A percentile compares a stretch with the other conserved stretches of the same genome.
Conservation (phyloP, 2,888 invertebrate species). For the Dione vanillae region DNA sequence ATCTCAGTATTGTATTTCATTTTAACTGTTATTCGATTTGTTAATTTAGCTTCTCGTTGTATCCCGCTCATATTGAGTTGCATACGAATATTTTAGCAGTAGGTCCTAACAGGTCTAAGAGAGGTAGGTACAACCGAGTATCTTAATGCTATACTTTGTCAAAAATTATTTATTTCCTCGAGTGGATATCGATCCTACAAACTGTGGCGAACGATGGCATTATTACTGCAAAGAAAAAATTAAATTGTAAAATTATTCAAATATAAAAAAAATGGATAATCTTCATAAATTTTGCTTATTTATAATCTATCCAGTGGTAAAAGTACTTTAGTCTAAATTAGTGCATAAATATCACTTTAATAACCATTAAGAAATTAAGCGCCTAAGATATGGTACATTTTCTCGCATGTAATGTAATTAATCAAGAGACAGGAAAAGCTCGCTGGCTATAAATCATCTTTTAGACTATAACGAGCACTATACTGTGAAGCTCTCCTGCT, state of each 20-base stretch:
- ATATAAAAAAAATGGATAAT: background rate
- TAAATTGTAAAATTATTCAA: no score
- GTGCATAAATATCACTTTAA: slow-evolving; percentile 27
- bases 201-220: no score
- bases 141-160: no score
- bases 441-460: slow-evolving; percentile 67
- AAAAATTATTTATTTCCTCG: no score
- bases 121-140: no score
- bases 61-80: no score
- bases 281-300: background rate
- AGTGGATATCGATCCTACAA: no score
- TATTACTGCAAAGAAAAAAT: no score
- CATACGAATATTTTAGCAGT: no score
- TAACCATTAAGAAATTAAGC: slow-evolving; percentile 56
- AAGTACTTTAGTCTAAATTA: slow-evolving; percentile 12
- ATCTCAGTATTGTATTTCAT: background rate
- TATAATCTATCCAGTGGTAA: background rate
- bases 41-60: no score
- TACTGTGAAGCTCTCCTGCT: slow-evolving; percentile 38
- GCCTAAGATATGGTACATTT: slow-evolving; percentile 68
- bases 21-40: background rate
- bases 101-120: no score
- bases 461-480: slow-evolving; percentile 64
- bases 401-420: slow-evolving; percentile 70
- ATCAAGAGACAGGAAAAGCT: slow-evolving; percentile 61